Conservation (phyloP, 2,888 invertebrate genomes). For the Scrobipalpa costella region DNA sequence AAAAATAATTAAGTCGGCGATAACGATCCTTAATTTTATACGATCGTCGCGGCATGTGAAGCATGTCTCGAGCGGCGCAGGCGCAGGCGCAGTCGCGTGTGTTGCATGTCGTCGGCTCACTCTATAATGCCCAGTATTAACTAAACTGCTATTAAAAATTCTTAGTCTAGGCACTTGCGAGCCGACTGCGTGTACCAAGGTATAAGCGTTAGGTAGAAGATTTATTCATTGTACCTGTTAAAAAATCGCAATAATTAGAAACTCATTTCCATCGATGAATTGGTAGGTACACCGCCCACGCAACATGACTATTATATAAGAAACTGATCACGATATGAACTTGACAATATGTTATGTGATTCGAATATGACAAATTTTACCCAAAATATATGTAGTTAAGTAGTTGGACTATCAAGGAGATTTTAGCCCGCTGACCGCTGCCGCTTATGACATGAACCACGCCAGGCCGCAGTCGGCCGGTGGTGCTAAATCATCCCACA, state of each 20-base stretch:
- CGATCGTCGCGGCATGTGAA: constrained; percentile 14
- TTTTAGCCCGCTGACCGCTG: not conserved
- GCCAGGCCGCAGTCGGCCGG: constrained; percentile 40
- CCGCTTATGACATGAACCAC: constrained; percentile 20
- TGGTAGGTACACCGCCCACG: no score
- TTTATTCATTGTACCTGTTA: no score
- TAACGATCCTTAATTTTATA: not conserved
- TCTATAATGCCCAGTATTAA: constrained; percentile 24
- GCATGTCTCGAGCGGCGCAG: not conserved
- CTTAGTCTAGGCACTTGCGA: constrained; percentile 11
- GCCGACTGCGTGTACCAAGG: not conserved
- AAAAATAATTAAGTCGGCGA: not conserved
- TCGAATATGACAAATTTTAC: no score
- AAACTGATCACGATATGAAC: no score
- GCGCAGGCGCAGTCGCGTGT: constrained; percentile 15
- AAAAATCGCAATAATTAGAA: no score
- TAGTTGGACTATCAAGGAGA: no score
- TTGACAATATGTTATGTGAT: no score
- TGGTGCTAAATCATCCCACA: constrained; percentile 47
- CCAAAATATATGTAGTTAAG: no score
- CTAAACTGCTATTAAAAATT: constrained; percentile 25
- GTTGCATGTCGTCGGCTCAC: constrained; percentile 24
- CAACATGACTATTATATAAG: no score
- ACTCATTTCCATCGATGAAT: no score
- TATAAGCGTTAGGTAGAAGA: not conserved